These are phyloP conservation scores for Triplophysa tibetana DNA, from an alignment of 2,113 vertebrate species.

Conservation along the genomic window DNA sequence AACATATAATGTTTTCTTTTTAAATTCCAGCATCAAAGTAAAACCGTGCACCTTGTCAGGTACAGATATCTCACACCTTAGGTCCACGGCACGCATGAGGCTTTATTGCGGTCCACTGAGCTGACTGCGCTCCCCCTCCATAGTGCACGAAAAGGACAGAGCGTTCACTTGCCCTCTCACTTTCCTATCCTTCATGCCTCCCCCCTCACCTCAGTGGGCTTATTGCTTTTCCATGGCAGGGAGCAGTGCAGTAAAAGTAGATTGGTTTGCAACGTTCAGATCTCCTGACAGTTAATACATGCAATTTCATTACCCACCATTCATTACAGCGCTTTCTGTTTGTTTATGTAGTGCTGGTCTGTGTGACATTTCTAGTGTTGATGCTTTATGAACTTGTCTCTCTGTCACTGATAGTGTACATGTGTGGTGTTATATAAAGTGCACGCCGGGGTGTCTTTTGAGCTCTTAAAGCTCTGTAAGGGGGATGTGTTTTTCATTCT, in stretches of 20 bases:
- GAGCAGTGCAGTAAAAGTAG: constrained; percentile 49
- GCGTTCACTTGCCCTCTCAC: constrained; percentile 2
- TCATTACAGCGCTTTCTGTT: background rate
- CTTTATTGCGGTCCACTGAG: background rate
- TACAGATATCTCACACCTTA: background rate
- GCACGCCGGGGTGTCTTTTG: background rate
- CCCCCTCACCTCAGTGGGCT: constrained; percentile 42
- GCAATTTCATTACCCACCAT: constrained; percentile 1
- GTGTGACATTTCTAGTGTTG: background rate
- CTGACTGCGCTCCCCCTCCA: background rate
- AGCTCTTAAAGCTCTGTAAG: background rate
- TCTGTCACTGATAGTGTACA: background rate
- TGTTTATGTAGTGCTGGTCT: background rate
- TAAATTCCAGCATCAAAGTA: background rate
- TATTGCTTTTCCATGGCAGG: constrained; percentile 62
- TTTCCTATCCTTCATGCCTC: background rate
- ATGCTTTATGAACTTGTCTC: background rate
- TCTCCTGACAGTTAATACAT: constrained; percentile 16
- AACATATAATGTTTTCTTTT: background rate
- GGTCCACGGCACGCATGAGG: background rate
- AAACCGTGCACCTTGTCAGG: too few species aligned
- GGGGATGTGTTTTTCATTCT: background rate
- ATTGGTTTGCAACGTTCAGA: constrained; percentile 44
- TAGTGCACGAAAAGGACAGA: constrained; percentile 2
- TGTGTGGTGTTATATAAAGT: background rate